Conservation (phyloP, 2,888 invertebrate genomes). For the Brenthis ino region DNA sequence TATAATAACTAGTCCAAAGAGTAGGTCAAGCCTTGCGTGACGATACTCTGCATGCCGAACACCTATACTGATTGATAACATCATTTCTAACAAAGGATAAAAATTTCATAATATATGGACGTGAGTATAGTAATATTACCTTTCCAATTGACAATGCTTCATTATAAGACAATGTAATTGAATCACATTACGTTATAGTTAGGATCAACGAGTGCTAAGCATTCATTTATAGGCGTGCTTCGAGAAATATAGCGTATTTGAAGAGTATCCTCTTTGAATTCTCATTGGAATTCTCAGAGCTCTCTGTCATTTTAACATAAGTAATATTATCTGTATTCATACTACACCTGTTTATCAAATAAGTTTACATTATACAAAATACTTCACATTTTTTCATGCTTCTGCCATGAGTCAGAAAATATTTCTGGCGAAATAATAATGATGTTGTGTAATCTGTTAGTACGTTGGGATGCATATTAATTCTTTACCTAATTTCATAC, state of each 20-base stretch:
- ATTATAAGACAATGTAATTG: slow-evolving; percentile 37
- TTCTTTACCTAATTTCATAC: too few species aligned
- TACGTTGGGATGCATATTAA: too few species aligned
- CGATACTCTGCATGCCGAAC: slow-evolving; percentile 1
- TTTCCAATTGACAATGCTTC: slow-evolving; percentile 59
- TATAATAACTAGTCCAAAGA: slow-evolving; percentile 3
- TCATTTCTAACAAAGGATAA: slow-evolving; percentile 2
- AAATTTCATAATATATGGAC: slow-evolving; percentile 27
- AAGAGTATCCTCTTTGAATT: slow-evolving; percentile 45
- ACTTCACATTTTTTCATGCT: slow-evolving; percentile 22
- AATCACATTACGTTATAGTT: slow-evolving; percentile 28
- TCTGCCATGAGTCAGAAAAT: slow-evolving; percentile 25
- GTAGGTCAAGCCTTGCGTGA: slow-evolving; percentile 17
- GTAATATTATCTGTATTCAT: slow-evolving; percentile 51
- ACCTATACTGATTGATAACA: slow-evolving; percentile 1
- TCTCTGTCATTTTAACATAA: slow-evolving; percentile 45
- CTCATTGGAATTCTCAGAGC: slow-evolving; percentile 58
- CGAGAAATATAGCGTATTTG: slow-evolving; percentile 35
- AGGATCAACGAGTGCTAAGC: slow-evolving; percentile 19
- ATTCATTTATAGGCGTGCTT: slow-evolving; percentile 25
- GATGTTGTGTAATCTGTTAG: neutral
- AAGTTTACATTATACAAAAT: slow-evolving; percentile 27
- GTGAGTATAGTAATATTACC: slow-evolving; percentile 3
- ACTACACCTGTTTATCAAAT: slow-evolving; percentile 21
- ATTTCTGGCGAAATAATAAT: slow-evolving; percentile 1